Evolutionary conservation across 2,113 vertebrate genomes (phyloP), one percentile per base, ranked within the genome.

Genomic region (Phasianus colchicus): DNA sequence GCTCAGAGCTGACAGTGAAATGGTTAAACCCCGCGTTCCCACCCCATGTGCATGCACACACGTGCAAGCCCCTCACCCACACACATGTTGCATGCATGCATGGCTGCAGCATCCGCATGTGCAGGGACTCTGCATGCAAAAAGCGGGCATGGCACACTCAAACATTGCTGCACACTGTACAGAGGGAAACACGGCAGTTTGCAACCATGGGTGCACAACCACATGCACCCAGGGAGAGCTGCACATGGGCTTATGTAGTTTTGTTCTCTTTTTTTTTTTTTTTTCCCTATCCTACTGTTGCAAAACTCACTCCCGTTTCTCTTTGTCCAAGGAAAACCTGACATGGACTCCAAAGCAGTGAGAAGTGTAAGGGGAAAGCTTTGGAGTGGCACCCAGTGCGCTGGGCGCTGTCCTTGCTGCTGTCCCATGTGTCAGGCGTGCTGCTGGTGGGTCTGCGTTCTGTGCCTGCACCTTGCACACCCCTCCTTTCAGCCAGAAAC

Each of bases 391-490:
- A 58, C 77, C 66, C 13, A 50, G 73, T 71, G 50, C 29, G 30
- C 81, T 5, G 48, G 64, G 66, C 30, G 3, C 12, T 4, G 15
- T 67, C 52, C 42, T 32, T 0, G 2, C 13, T 45, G 21, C 48
- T 64, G 42, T 11, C 34, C 0, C 60, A 0, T 0, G 0, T 40
- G 18, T 42, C 22, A 2, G 50, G 17, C 10, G 30, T 6, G 45
- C 61, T 36, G 27, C 2, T 5, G 1, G 48, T 2, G 1, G 7
- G 73, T 30, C 1, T 8, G 13, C 7, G 80, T 16, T 8, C 0
- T 12, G 72, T 45, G 30, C 6, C 74, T 9, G 3, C 13, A 17
- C 47, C 69, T 61, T 24, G 6, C 47, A 77, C 67, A 43, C 43
- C 77, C 20, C 47, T 67, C 29, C 10, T 8, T 75, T 22, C 10